Base-by-base conservation (phyloP, 2,888 invertebrate species). In the Uropetala carovei region DNA sequence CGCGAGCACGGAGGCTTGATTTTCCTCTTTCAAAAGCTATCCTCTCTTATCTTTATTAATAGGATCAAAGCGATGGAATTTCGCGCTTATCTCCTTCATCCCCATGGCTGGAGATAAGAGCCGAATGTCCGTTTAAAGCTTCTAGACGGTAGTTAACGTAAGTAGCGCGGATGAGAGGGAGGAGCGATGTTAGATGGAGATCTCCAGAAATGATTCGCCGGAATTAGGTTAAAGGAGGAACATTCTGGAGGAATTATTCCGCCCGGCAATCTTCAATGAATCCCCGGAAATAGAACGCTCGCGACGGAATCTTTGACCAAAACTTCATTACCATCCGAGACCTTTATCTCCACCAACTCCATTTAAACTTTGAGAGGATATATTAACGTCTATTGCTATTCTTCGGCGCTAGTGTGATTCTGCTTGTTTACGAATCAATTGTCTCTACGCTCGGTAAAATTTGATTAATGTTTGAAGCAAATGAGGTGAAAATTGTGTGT, bases 251-350 rank as follows among this genome's bases (percentile, higher is more conserved):
- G 27, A 58, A 16, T 59, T 59, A 16, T 59, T 22, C n/a, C 22
- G 22, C 59, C 13, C 10, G 27, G 30, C 14, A 86, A 22, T 86
- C 86, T 27, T 86, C 86, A 86, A 86, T 86, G 86, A 86, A 59
- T 30, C 86, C 60, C 27, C 14, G 60, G 16, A 86, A 86, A 18
- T 86, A 30, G 59, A 18, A 30, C 30, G 14, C 18, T 27, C 59
- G 60, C 16, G 30, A 30, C 27, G 30, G 86, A 86, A 86, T 60
- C 60, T 86, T 27, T 86, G 60, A 86, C 86, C 86, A 22, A 22
- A 86, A 60, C 60, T 60, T 27, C 86, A 86, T 86, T 86, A 86
- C 59, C 60, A 11, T 27, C 22, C 22, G 22, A 22, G 27, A 27
- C 22, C 75, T 75, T 75, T 75, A 75, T 75, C 75, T 75, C 75